Conservation (phyloP, 2,888 invertebrate genomes). For the Diogma glabrata region DNA sequence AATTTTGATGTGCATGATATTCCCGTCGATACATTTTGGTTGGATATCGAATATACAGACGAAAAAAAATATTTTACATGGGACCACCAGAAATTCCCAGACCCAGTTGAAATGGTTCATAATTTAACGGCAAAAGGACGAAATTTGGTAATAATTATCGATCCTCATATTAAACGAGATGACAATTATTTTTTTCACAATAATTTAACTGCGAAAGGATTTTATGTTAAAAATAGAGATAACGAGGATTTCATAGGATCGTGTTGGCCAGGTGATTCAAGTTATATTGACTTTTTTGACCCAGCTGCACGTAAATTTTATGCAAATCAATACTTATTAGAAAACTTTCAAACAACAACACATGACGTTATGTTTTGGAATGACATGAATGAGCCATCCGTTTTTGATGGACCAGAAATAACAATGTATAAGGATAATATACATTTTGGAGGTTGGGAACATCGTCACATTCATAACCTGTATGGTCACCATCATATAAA, state of each 20-base stretch:
- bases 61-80: slow-evolving; percentile 97
- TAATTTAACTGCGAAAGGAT: slow-evolving; percentile 71
- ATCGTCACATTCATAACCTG: slow-evolving; percentile 89
- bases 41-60: slow-evolving; percentile 98
- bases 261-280: slow-evolving; percentile 98
- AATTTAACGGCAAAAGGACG: slow-evolving; percentile 84
- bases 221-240: slow-evolving; percentile 83
- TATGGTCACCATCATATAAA: slow-evolving; percentile 66
- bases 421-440: slow-evolving; percentile 94
- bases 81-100: slow-evolving; percentile 81
- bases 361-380: slow-evolving; percentile 90
- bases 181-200: slow-evolving; percentile 79
- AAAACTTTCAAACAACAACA: slow-evolving; percentile 49
- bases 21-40: slow-evolving; percentile 93
- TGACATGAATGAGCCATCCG: slow-evolving; percentile 98
- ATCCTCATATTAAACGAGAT: slow-evolving; percentile 96
- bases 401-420: slow-evolving; percentile 96
- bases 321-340: slow-evolving; percentile 47
- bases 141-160: slow-evolving; percentile 88
- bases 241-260: slow-evolving; percentile 95
- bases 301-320: slow-evolving; percentile 77
- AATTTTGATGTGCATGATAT: slow-evolving; percentile 86
- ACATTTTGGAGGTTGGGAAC: slow-evolving; percentile 76
- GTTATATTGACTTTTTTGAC: slow-evolving; percentile 89
- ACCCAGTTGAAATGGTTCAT: slow-evolving; percentile 78